Conservation (phyloP, 1,140 invertebrate genomes). For the Eubasilissa regina region DNA sequence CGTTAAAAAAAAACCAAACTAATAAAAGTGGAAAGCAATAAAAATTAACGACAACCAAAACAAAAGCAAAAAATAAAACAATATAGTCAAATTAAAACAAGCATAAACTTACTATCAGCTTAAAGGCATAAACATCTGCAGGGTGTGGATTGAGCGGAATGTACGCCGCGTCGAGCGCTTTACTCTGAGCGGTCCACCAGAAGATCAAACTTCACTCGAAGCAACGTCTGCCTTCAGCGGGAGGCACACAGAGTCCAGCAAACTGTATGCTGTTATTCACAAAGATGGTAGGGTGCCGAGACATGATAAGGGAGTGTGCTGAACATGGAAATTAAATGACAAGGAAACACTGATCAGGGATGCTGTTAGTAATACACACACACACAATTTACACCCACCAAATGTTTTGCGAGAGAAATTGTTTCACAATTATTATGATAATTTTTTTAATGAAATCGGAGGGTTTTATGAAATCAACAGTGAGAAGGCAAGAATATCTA, state of each 20-base stretch:
- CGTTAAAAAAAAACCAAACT: slow-evolving; percentile 53
- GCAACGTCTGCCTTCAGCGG: too few species aligned
- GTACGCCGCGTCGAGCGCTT: slow-evolving; percentile 47
- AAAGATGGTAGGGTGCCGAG: slow-evolving; percentile 27
- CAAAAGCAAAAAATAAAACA: slow-evolving; percentile 59
- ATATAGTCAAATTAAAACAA: slow-evolving; percentile 64
- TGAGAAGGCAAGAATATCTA: slow-evolving; percentile 58
- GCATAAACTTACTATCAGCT: slow-evolving; percentile 71
- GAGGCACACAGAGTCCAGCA: slow-evolving; percentile 4
- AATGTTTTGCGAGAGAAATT: slow-evolving; percentile 44
- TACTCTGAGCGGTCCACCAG: slow-evolving; percentile 45
- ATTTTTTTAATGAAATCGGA: slow-evolving; percentile 38
- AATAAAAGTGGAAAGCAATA: slow-evolving; percentile 56
- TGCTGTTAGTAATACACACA: slow-evolving; percentile 61
- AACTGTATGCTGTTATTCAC: slow-evolving; percentile 52
- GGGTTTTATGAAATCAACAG: slow-evolving; percentile 44
- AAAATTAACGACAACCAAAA: slow-evolving; percentile 59
- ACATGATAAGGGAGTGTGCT: slow-evolving; percentile 50
- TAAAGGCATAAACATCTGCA: slow-evolving; percentile 68
- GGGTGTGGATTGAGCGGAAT: slow-evolving; percentile 54
- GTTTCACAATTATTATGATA: slow-evolving; percentile 47
- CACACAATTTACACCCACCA: slow-evolving; percentile 55
- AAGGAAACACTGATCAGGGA: slow-evolving; percentile 58
- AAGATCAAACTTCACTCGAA: too few species aligned
- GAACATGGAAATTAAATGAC: slow-evolving; percentile 50